These are phyloP conservation scores for Vollenhovia emeryi DNA, from an alignment of 1,140 invertebrate genomes.

Conservation along the genomic window DNA sequence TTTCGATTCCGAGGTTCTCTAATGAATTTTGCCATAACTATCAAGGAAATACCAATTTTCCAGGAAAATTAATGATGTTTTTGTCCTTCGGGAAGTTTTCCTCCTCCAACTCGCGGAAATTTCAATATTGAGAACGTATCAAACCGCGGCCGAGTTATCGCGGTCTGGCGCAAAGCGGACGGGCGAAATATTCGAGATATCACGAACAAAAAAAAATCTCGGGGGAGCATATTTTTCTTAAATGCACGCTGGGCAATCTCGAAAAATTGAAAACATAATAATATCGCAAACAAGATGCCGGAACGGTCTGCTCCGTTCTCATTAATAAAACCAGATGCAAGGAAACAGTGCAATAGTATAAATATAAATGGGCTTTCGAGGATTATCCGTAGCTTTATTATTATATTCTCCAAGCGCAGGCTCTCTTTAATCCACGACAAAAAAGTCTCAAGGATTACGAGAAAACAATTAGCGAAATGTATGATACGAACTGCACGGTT, in stretches of 20 bases:
- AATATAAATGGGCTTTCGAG: slow-evolving; percentile 14
- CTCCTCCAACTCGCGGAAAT: neutral
- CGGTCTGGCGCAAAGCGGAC: neutral
- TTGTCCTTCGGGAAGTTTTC: too few species aligned
- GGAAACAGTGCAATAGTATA: slow-evolving; percentile 16
- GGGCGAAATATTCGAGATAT: neutral
- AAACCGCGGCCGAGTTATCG: neutral
- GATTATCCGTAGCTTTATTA: slow-evolving; percentile 41
- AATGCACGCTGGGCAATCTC: neutral
- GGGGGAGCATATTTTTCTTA: neutral
- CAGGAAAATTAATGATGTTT: too few species aligned
- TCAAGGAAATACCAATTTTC: too few species aligned
- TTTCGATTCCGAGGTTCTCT: too few species aligned
- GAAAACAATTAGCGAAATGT: slow-evolving; percentile 45
- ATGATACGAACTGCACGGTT: neutral
- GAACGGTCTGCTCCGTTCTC: neutral
- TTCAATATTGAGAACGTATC: neutral
- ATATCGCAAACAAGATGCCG: slow-evolving; percentile 39
- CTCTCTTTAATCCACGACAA: slow-evolving; percentile 26
- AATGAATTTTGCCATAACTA: too few species aligned
- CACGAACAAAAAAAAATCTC: neutral
- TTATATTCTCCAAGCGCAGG: slow-evolving; percentile 17
- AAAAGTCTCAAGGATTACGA: slow-evolving; percentile 50
- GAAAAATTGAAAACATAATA: slow-evolving; percentile 45
- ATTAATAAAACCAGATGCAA: slow-evolving; percentile 40